A percentile compares a stretch with the other conserved stretches of the same genome.
Conservation (phyloP, 1,140 invertebrate species). For the Drosophila truncata region DNA sequence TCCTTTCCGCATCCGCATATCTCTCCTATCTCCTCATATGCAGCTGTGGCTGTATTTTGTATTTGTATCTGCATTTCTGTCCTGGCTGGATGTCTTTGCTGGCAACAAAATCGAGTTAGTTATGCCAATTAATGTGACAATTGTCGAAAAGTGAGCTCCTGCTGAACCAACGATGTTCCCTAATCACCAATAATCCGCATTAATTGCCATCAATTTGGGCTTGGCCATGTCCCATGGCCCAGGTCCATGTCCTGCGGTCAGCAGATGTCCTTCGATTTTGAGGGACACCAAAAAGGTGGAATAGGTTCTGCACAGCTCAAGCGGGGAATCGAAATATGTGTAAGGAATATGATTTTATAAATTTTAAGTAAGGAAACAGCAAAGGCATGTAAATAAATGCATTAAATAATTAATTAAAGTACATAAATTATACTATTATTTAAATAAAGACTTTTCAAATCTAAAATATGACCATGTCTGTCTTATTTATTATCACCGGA, state of each 20-base stretch:
- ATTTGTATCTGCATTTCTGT: slow-evolving; percentile 8
- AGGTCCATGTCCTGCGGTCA: slow-evolving; percentile 46
- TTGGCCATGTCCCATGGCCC: slow-evolving; percentile 17
- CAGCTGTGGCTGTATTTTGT: not conserved
- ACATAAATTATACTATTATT: too few relatives aligned
- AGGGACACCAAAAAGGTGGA: slow-evolving; percentile 9
- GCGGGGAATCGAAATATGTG: too few relatives aligned
- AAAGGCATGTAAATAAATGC: too few relatives aligned
- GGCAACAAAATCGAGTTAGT: slow-evolving; percentile 88
- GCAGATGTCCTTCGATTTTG: slow-evolving; percentile 34
- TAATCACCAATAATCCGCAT: slow-evolving; percentile 55
- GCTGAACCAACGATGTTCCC: slow-evolving; percentile 35
- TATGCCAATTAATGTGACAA: slow-evolving; percentile 72
- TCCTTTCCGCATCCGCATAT: slow-evolving; percentile 29
- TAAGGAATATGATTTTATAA: not conserved
- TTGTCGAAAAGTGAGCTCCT: slow-evolving; percentile 51
- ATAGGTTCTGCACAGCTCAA: too few relatives aligned
- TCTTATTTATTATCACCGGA: not conserved
- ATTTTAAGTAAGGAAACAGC: too few relatives aligned
- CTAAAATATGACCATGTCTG: not conserved
- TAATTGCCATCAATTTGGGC: slow-evolving; percentile 53
- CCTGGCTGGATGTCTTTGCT: not conserved
- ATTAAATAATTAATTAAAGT: too few relatives aligned
- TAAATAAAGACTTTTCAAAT: not conserved
- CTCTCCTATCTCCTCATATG: not conserved